A percentile compares a stretch with the other conserved stretches of the same genome.
phyloP scores from a whole-genome alignment of 1,140 invertebrate species.

The Heliconius melpomene region DNA sequence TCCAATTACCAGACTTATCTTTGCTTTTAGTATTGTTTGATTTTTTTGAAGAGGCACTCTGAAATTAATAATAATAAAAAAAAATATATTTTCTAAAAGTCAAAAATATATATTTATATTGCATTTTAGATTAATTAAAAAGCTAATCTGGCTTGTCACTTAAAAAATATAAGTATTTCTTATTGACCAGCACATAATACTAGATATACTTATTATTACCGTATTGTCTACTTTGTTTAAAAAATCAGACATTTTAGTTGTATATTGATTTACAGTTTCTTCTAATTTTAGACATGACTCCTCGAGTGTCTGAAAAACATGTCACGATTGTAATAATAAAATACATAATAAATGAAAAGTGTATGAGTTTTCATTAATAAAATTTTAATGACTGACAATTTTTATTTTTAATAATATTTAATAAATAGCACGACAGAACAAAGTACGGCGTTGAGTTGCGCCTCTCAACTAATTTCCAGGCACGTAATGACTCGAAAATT shows the following conservation, averaged over 20 bases:
- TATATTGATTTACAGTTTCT: slow-evolving; percentile 41
- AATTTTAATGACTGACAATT: too few relatives aligned
- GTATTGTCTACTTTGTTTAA: slow-evolving; percentile 42
- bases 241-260: slow-evolving; percentile 40
- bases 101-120: too few relatives aligned
- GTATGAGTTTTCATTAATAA: too few relatives aligned
- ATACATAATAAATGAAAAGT: neutral
- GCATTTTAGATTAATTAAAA: too few relatives aligned
- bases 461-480: too few relatives aligned
- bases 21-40: neutral
- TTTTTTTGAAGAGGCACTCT: slow-evolving; percentile 34
- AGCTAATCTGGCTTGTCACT: too few relatives aligned
- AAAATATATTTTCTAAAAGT: neutral
- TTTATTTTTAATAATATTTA: too few relatives aligned
- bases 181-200: neutral
- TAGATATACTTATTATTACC: slow-evolving; percentile 30
- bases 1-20: neutral
- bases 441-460: too few relatives aligned
- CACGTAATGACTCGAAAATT: too few relatives aligned
- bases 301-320: slow-evolving; percentile 43
- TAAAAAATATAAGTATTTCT: too few relatives aligned
- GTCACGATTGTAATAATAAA: neutral
- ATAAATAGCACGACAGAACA: too few relatives aligned
- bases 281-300: slow-evolving; percentile 49
- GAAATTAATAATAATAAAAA: slow-evolving; percentile 21